Percentiles rank a stretch among this genome's conserved stretches.
phyloP scores from a whole-genome alignment of 2,797 vertebrate species.

The Todus mexicanus region DNA sequence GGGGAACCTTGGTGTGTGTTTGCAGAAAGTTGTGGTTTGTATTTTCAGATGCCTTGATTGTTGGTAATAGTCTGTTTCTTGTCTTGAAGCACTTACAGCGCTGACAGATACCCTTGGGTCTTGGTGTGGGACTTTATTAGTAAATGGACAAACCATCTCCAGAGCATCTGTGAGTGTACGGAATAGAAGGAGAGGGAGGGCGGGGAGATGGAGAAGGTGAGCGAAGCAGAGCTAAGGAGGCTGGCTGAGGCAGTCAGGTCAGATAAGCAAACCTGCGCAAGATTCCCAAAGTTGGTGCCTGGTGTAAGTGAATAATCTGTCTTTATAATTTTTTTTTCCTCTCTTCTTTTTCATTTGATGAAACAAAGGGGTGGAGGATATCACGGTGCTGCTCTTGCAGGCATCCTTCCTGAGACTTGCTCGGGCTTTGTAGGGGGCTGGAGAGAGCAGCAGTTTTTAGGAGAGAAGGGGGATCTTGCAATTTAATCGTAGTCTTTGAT shows the following conservation, averaged over 20 bases:
- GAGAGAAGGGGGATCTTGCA: background rate
- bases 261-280: background rate
- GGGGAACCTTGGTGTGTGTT: background rate
- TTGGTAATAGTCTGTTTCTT: background rate
- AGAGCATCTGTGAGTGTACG: background rate
- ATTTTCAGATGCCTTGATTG: background rate
- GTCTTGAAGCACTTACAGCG: background rate
- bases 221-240: background rate
- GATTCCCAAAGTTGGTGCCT: background rate
- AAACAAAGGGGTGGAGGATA: background rate
- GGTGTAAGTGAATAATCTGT: background rate
- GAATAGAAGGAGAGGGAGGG: background rate
- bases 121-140: background rate
- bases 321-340: background rate
- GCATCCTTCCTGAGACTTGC: background rate
- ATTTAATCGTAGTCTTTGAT: background rate
- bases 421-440: background rate
- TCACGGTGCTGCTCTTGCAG: background rate
- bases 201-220: background rate
- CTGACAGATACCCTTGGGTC: background rate
- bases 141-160: background rate
- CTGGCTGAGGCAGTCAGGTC: background rate
- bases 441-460: background rate
- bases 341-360: too few species aligned
- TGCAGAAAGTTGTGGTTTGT: background rate